Base-by-base conservation (phyloP, 2,888 invertebrate genomes). In the Parnassius mnemosyne region DNA sequence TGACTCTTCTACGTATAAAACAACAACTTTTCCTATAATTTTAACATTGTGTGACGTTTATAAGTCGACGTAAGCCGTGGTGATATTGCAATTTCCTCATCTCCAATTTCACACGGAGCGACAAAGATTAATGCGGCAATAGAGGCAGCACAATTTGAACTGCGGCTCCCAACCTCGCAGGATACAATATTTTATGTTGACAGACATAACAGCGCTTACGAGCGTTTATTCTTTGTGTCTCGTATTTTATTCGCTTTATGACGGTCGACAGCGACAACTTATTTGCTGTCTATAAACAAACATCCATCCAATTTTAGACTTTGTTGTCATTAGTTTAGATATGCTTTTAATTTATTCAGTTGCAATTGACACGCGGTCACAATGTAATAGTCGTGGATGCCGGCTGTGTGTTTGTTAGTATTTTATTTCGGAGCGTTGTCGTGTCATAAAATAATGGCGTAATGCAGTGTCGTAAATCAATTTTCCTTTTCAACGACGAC, bases 231-330 rank as follows among this genome's bases (percentile, higher is more conserved):
- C 90, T 90, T 91, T 89, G 89, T 88, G 89, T 85, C 86, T 84
- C 89, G 89, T 91, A 90, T 90, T 90, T 91, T 91, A 90, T 90
- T 89, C 88, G 88, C 87, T 91, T 90, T 90, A 90, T 90, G 90
- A 91, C 89, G 87, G 85, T 80, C 83, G 75, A 76, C 73, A 71
- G 77, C 82, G 77, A 80, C 65, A 69, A 67, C 75, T 68, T 47
- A 50, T 65, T 70, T 66, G 55, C 69, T 61, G 67, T 67, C 67
- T 64, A 57, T 50, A 60, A 50, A 59, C 66, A 66, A 54, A 60
- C 52, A 57, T 60, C 13, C 60, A 65, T 10, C 41, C 67, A 11
- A 84, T 68, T 75, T 61, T 79, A 57, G 63, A 73, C 79, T 72
- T 67, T 88, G 78, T 64, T 0, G 0, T 13, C 0, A 13, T 13